Conservation (phyloP, 2,113 vertebrate genomes). For the Rhinolophus ferrumequinum region DNA sequence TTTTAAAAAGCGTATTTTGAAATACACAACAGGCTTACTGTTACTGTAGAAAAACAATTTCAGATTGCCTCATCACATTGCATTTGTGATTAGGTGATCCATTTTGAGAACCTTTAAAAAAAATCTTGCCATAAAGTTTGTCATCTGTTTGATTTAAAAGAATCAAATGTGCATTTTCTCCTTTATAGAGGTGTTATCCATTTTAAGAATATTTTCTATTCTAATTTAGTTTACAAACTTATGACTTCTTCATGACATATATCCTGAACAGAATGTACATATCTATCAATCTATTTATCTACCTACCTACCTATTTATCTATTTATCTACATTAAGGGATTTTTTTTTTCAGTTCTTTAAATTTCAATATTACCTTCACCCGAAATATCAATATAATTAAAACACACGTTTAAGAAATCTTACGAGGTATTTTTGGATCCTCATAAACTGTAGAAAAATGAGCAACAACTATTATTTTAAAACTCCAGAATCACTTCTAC, state of each 20-base stretch:
- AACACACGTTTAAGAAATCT: not conserved
- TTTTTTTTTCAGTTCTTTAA: constrained; percentile 40
- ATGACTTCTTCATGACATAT: constrained; percentile 43
- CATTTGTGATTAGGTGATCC: not conserved
- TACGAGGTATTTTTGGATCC: constrained; percentile 63
- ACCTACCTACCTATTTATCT: not conserved
- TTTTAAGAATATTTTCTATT: constrained; percentile 75
- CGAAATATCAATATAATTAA: constrained; percentile 22
- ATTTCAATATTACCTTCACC: not conserved
- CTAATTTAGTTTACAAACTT: constrained; percentile 77
- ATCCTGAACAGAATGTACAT: not conserved
- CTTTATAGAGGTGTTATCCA: constrained; percentile 61
- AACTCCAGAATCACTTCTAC: not conserved
- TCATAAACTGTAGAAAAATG: constrained; percentile 59
- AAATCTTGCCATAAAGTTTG: constrained; percentile 26
- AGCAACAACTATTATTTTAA: not conserved
- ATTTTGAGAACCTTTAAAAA: not conserved
- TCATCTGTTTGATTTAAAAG: constrained; percentile 24
- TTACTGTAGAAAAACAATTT: not conserved
- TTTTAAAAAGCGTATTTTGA: not conserved
- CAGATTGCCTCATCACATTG: not conserved
- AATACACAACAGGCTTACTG: not conserved
- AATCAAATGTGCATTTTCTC: not conserved
- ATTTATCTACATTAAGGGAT: not conserved
- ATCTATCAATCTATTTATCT: not conserved